phyloP scores from a whole-genome alignment of 2,113 vertebrate genomes.

The Erythrolamprus reginae region DNA sequence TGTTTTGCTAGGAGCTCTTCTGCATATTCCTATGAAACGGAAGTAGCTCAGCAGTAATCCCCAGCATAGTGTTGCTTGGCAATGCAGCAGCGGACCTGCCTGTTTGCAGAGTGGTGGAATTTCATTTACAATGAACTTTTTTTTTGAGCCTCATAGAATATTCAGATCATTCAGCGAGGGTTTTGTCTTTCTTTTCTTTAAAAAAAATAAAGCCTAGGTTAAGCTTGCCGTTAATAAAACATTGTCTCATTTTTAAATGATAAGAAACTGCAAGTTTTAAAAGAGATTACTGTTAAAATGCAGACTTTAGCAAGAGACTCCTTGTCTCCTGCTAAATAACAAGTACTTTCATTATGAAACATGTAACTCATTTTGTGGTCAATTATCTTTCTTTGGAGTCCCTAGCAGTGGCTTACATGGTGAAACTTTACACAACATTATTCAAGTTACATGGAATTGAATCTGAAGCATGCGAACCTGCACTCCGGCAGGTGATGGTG shows the following conservation, averaged over 20 bases:
- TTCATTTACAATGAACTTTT: not conserved
- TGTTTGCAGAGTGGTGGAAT: not conserved
- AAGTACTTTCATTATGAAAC: conserved; percentile 26
- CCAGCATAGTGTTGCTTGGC: not conserved
- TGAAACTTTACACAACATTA: conserved; percentile 41
- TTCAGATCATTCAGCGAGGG: not conserved
- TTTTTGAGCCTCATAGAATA: not conserved
- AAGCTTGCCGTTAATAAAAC: not conserved
- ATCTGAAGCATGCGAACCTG: not conserved
- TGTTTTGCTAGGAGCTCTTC: not conserved
- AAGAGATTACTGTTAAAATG: not conserved
- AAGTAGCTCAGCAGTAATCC: not conserved
- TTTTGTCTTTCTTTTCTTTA: not conserved
- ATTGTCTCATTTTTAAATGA: not conserved
- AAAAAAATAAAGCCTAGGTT: not conserved
- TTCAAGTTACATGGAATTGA: conserved; percentile 44
- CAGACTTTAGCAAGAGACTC: conserved; percentile 4
- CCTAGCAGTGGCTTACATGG: conserved; percentile 35
- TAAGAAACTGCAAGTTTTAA: not conserved
- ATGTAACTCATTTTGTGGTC: conserved; percentile 63
- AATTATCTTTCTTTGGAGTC: conserved; percentile 42
- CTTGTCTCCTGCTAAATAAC: conserved; percentile 39
- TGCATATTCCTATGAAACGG: not conserved
- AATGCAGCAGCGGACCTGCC: not conserved
- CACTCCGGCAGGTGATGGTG: conserved; percentile 40